A percentile compares a stretch with the other conserved stretches of the same genome.
These are phyloP conservation scores for Gymnorhina tibicen DNA, from an alignment of 2,113 vertebrate genomes.

Conservation along the genomic window DNA sequence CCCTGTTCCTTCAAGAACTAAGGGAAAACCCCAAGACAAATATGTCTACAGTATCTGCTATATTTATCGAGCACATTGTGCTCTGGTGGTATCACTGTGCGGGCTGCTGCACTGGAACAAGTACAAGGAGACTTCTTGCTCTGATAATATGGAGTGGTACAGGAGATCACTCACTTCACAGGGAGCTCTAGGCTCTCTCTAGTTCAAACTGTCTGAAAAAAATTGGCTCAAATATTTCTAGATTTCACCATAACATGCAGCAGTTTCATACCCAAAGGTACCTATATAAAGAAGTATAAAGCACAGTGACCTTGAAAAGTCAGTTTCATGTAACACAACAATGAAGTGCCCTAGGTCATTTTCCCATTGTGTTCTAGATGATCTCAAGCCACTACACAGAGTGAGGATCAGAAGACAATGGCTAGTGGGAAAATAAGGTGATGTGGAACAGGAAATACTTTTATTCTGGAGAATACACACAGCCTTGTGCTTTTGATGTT, in stretches of 20 bases:
- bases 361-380: neutral
- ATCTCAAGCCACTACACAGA: neutral
- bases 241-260: neutral
- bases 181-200: neutral
- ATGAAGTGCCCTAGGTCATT: neutral
- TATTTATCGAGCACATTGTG: neutral
- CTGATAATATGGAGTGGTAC: neutral
- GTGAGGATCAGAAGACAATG: neutral
- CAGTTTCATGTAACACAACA: neutral
- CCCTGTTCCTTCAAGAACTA: neutral
- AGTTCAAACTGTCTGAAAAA: neutral
- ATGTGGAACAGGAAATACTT: neutral
- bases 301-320: neutral
- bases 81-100: neutral
- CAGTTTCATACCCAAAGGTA: neutral
- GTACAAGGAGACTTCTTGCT: neutral
- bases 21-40: neutral
- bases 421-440: neutral
- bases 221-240: neutral
- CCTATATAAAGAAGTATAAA: neutral
- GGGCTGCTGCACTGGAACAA: neutral
- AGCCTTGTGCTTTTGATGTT: neutral
- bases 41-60: neutral
- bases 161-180: neutral
- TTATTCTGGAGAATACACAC: neutral